These are phyloP conservation scores for Oscheius sp. DNA, from an alignment of 2,888 invertebrate species.

Conservation along the genomic window DNA sequence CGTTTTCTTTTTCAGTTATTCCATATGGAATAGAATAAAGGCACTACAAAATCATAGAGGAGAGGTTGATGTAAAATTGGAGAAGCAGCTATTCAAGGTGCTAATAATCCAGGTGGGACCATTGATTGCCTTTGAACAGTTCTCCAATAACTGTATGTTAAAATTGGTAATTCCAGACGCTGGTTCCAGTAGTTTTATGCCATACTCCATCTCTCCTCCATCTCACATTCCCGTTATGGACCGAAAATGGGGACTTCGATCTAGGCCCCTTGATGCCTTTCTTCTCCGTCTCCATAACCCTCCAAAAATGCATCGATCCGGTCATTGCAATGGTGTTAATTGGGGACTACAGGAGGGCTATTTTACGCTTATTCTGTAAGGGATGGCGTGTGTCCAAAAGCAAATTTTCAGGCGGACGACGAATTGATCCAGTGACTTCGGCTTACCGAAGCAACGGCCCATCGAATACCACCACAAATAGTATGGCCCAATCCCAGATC, in stretches of 20 bases:
- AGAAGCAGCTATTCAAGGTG: neutral
- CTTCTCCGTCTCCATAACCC: constrained; percentile 5
- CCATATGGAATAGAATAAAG: constrained; percentile 11
- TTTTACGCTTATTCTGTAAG: neutral
- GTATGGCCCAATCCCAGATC: too few relatives aligned
- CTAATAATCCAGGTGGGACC: neutral
- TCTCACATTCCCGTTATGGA: constrained; percentile 26
- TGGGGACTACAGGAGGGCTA: constrained; percentile 3
- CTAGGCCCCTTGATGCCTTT: neutral
- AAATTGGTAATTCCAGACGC: neutral
- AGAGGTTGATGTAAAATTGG: neutral
- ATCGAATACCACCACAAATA: too few relatives aligned
- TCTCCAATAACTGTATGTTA: too few relatives aligned
- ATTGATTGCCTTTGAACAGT: neutral
- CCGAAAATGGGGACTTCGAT: constrained; percentile 1
- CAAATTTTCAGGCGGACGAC: too few relatives aligned
- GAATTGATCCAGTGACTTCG: too few relatives aligned
- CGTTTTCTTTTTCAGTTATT: neutral
- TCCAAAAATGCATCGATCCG: constrained; percentile 13
- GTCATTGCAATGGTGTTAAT: constrained; percentile 12
- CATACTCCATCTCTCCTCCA: constrained; percentile 4
- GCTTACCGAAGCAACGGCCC: too few relatives aligned
- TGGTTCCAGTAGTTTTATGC: neutral
- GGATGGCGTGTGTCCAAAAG: too few relatives aligned
- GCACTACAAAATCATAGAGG: neutral